Conservation (phyloP, 2,113 vertebrate species). For the Orientallactaga bullata region DNA sequence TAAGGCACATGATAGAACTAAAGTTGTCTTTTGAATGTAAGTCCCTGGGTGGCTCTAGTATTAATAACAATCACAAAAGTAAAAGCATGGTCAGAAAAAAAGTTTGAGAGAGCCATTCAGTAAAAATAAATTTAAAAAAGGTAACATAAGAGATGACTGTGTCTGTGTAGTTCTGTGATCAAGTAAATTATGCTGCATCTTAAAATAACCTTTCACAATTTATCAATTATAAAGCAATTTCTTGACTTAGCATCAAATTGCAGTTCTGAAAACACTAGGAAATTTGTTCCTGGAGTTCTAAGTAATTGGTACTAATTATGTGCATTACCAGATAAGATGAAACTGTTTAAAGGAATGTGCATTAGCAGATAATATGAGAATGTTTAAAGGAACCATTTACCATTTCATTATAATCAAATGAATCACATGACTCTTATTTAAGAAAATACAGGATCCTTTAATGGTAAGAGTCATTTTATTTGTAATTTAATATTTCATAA, state of each 20-base stretch:
- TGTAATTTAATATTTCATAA: background rate
- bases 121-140: background rate
- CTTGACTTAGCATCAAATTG: conserved; percentile 33
- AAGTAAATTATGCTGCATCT: background rate
- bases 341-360: background rate
- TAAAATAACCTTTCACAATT: conserved; percentile 52
- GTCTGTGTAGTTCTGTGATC: background rate
- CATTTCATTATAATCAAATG: conserved; percentile 48
- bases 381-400: conserved; percentile 46
- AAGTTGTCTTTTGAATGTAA: background rate
- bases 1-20: background rate
- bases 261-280: background rate
- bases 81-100: background rate
- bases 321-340: conserved; percentile 23
- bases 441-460: background rate
- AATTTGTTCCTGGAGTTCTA: conserved; percentile 47
- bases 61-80: background rate
- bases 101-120: background rate
- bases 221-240: conserved; percentile 53
- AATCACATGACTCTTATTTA: conserved; percentile 3
- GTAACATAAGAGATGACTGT: background rate
- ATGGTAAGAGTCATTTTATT: conserved; percentile 16
- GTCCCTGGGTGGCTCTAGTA: background rate
- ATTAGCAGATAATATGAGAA: conserved; percentile 25
- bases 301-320: conserved; percentile 44